These are phyloP conservation scores for Agonopterix subpropinquella DNA, from an alignment of 2,888 invertebrate species.

Conservation along the genomic window DNA sequence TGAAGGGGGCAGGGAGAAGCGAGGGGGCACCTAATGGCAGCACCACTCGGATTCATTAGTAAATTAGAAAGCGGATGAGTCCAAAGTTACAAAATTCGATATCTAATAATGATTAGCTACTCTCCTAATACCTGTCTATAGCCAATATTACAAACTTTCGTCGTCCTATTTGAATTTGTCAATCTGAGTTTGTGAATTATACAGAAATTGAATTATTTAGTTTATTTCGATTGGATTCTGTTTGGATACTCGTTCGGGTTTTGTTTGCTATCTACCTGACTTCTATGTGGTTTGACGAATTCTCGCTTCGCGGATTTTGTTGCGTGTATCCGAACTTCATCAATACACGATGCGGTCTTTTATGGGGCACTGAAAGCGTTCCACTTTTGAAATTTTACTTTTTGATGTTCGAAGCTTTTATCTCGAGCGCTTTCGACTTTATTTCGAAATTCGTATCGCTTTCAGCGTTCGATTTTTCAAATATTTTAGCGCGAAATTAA, in stretches of 20 bases:
- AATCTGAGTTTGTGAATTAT: slow-evolving; percentile 48
- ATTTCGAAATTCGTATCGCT: not conserved
- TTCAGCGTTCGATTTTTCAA: slow-evolving; percentile 13
- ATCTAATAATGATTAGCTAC: slow-evolving; percentile 73
- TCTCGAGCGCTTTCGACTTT: not conserved
- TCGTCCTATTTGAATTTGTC: slow-evolving; percentile 58
- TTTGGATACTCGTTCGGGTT: slow-evolving; percentile 49
- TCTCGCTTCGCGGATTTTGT: slow-evolving; percentile 39
- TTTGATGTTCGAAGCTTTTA: not conserved
- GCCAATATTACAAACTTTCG: slow-evolving; percentile 30
- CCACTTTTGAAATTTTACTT: slow-evolving; percentile 1
- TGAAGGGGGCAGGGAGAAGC: slow-evolving; percentile 2
- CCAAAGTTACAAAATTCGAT: slow-evolving; percentile 76
- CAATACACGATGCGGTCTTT: slow-evolving; percentile 3
- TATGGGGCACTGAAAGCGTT: slow-evolving; percentile 1
- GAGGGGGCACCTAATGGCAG: slow-evolving; percentile 58
- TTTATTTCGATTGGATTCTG: slow-evolving; percentile 64
- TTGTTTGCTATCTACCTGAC: slow-evolving; percentile 41
- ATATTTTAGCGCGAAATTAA: slow-evolving; percentile 37
- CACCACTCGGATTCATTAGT: slow-evolving; percentile 76
- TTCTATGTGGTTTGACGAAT: slow-evolving; percentile 16
- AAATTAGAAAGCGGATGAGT: slow-evolving; percentile 77
- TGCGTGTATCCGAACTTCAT: slow-evolving; percentile 16
- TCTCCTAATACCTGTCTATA: slow-evolving; percentile 62
- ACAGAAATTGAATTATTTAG: slow-evolving; percentile 67